Conservation (phyloP, 1,140 invertebrate species). For the Papilio machaon region DNA sequence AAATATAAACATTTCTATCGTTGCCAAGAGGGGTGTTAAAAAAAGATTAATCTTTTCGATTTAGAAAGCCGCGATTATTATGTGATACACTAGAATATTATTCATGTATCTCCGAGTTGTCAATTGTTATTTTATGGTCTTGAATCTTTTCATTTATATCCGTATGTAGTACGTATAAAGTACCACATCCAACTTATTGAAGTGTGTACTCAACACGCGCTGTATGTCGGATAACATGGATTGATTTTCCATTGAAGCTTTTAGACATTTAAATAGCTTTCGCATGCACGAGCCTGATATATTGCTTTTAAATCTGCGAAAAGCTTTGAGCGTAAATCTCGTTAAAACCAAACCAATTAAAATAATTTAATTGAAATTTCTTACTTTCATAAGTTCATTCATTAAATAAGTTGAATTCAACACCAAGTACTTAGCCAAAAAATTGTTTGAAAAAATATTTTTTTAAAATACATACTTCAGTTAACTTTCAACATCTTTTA, state of each 20-base stretch:
- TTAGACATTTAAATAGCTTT: conserved; percentile 41
- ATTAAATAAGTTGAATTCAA: too few species aligned
- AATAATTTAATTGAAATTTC: neutral
- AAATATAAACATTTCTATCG: neutral
- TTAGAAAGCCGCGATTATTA: too few species aligned
- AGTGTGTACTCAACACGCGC: neutral
- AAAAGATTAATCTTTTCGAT: neutral
- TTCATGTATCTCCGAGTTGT: too few species aligned
- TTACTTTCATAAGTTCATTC: neutral
- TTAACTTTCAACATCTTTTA: too few species aligned
- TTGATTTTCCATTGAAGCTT: conserved; percentile 29
- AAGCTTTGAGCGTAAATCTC: conserved; percentile 10
- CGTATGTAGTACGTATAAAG: neutral
- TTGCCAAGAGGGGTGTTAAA: neutral
- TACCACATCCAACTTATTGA: neutral
- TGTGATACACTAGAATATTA: too few species aligned
- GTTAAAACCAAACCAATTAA: conserved; percentile 5
- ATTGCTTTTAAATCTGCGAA: conserved; percentile 31
- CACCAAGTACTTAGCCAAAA: too few species aligned
- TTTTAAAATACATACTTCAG: too few species aligned
- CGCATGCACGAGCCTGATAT: conserved; percentile 28
- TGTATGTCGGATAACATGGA: neutral
- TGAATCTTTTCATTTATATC: too few species aligned
- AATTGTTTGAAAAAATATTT: too few species aligned
- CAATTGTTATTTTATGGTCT: too few species aligned